A percentile compares a stretch with the other conserved stretches of the same genome.
phyloP scores from a whole-genome alignment of 2,888 invertebrate species.

The Rhaphigaster nebulosa region DNA sequence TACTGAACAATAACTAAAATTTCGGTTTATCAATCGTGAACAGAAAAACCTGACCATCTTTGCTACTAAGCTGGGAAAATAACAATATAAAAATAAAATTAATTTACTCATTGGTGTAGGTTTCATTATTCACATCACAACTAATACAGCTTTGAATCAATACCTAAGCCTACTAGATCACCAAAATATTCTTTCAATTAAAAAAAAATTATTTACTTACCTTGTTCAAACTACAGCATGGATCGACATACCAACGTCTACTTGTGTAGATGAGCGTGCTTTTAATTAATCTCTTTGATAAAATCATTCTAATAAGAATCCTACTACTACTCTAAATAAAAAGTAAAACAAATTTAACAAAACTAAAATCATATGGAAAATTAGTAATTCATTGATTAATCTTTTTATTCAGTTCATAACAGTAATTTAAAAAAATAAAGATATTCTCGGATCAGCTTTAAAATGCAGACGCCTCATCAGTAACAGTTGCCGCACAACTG shows the following conservation, averaged over 20 bases:
- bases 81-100: neutral
- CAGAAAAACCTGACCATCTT: neutral
- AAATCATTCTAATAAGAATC: neutral
- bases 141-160: neutral
- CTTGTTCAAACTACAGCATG: conserved; percentile 7
- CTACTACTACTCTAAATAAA: conserved; percentile 11
- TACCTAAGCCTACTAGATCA: neutral
- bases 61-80: neutral
- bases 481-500: too few species aligned
- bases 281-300: neutral
- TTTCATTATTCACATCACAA: neutral
- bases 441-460: neutral
- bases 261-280: neutral
- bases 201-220: neutral
- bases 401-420: neutral
- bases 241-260: conserved; percentile 1
- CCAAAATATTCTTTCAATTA: neutral
- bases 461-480: too few species aligned
- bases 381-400: neutral
- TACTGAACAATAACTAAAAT: too few species aligned
- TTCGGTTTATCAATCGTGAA: neutral
- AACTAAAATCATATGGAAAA: conserved; percentile 31
- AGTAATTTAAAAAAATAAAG: neutral
- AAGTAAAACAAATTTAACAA: neutral
- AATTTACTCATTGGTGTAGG: neutral